Evolutionary conservation across 1,140 invertebrate species (phyloP), one percentile per base, ranked within the genome.

Genomic region (Drosophila takahashii): DNA sequence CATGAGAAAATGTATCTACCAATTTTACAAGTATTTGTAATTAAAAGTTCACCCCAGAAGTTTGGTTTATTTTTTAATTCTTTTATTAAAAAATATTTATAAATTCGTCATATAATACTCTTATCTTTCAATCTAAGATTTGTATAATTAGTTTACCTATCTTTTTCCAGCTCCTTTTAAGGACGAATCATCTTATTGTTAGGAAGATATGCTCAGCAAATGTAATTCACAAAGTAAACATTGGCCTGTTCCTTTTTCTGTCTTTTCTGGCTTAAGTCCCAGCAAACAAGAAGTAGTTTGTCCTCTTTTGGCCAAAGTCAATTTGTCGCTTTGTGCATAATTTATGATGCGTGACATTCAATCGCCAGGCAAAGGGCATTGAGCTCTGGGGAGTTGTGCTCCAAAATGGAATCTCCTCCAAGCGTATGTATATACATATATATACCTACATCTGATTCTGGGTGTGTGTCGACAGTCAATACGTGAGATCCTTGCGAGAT

Each of bases 301-400:
- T 67, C 50, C 58, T 59, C 41, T 56, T 56, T 45, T 50, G 48
- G 57, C 52, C 54, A 81, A 86, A 85, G 81, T 89, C 83, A 89
- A 87, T 62, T 75, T 87, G 85, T 75, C 60, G 83, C 77, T 75
- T 76, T 79, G 75, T 89, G 83, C 84, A 89, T 89, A 90, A 90
- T 90, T 90, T 86, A 90, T 90, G 86, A 86, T 69, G 86, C 81
- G 81, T 90, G 86, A 90, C 86, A 90, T 90, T 90, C 86, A 90
- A 90, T 86, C 78, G 75, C 45, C 75, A 47, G 56, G 66, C 60
- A 72, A 79, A 81, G 60, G 70, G 59, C 77, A 86, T 74, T 73
- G 47, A 62, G 73, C 77, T 52, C 56, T 16, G 29, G 66, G 53
- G 44, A 76, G 59, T 45, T 51, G 37, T 10, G 15, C 37, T 41